A percentile compares a stretch with the other conserved stretches of the same genome.
Evolutionary conservation across 2,888 invertebrate genomes (phyloP).

Genomic region (Agonopterix arenella): DNA sequence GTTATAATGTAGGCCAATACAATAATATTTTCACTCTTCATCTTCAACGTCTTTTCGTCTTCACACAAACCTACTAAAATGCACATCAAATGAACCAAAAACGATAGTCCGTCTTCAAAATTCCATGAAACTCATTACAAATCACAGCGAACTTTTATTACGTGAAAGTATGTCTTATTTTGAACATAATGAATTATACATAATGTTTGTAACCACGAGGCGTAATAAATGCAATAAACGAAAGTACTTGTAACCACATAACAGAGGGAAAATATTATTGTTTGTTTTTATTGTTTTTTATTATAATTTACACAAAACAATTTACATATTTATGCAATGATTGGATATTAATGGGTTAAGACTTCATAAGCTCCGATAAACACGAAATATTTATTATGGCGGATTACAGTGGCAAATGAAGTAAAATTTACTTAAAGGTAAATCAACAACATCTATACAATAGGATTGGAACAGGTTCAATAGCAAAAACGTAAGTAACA

Average conservation of each 20-base stretch:
- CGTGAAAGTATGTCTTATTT: neutral
- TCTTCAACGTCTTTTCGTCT: neutral
- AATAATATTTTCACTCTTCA: too few species aligned
- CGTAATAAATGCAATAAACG: conserved; percentile 37
- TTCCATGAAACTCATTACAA: neutral
- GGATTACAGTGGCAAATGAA: too few species aligned
- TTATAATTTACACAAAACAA: too few species aligned
- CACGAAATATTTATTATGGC: too few species aligned
- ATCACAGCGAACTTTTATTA: conserved; percentile 1
- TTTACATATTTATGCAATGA: too few species aligned
- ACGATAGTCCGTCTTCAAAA: too few species aligned
- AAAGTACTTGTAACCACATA: conserved; percentile 22
- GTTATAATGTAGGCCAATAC: neutral
- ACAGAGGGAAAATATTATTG: conserved; percentile 1
- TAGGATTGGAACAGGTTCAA: too few species aligned
- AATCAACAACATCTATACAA: too few species aligned
- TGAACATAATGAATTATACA: conserved; percentile 27
- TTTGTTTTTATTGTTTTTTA: neutral
- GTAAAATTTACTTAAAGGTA: too few species aligned
- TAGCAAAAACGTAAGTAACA: neutral
- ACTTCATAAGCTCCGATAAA: too few species aligned
- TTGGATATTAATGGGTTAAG: too few species aligned
- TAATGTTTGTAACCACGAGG: conserved; percentile 22
- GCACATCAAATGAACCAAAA: neutral
- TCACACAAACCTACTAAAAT: neutral